Conservation (phyloP, 2,113 vertebrate genomes). For the Tiliqua scincoides region DNA sequence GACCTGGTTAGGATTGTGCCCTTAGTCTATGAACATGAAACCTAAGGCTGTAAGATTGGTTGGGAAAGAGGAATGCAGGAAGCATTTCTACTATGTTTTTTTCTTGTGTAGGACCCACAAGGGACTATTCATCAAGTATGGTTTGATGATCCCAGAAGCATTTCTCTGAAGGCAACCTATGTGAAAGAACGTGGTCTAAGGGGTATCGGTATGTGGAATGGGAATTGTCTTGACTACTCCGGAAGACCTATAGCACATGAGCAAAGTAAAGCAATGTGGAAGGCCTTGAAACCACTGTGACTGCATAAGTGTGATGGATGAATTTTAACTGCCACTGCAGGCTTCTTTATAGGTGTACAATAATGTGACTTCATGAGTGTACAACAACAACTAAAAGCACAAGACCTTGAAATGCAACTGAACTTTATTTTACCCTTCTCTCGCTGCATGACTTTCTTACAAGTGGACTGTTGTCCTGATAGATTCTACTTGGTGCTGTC, state of each 20-base stretch:
- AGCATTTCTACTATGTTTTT: neutral
- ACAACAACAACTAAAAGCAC: neutral
- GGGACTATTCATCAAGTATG: conserved; percentile 91
- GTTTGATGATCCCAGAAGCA: conserved; percentile 91
- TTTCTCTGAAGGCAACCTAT: conserved; percentile 85
- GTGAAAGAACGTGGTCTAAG: conserved; percentile 78
- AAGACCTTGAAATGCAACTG: neutral
- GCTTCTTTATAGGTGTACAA: neutral
- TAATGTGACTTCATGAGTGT: neutral
- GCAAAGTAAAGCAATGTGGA: conserved; percentile 91
- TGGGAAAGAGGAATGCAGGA: neutral
- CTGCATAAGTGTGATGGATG: neutral
- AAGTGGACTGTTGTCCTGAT: neutral
- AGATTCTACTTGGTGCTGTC: neutral
- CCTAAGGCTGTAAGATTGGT: neutral
- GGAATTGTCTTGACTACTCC: conserved; percentile 88
- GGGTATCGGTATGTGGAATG: conserved; percentile 97
- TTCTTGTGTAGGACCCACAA: conserved; percentile 75
- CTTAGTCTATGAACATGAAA: neutral
- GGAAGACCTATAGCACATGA: conserved; percentile 72
- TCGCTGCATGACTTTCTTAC: neutral
- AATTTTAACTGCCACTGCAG: neutral
- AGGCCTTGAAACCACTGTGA: conserved; percentile 78
- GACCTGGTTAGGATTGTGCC: too few relatives aligned
- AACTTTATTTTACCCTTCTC: neutral